Conservation (phyloP, 2,797 vertebrate species). For the Ataeniobius toweri region DNA sequence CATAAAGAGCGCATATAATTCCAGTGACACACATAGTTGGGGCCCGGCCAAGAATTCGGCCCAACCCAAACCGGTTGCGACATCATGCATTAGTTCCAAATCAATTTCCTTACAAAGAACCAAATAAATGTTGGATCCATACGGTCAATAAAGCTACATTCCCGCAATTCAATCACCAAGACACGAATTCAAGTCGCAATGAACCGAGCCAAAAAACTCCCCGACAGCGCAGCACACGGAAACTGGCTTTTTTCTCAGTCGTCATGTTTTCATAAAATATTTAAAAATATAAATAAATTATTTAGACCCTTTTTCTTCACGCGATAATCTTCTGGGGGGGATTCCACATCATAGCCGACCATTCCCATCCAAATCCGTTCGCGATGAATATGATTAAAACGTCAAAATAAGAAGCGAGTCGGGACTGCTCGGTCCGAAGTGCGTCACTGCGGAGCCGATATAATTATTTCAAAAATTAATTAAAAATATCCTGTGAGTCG, state of each 20-base stretch:
- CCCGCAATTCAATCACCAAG: conserved; percentile 83
- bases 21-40: conserved; percentile 75
- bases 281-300: conserved; percentile 92
- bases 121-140: conserved; percentile 53
- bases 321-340: conserved; percentile 67
- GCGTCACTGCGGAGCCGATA: conserved; percentile 73
- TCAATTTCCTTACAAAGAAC: conserved; percentile 53
- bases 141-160: conserved; percentile 80
- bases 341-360: conserved; percentile 86
- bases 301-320: conserved; percentile 57
- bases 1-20: conserved; percentile 66
- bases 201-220: conserved; percentile 79
- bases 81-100: conserved; percentile 67
- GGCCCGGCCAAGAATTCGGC: conserved; percentile 70
- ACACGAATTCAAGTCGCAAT: conserved; percentile 87
- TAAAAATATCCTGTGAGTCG: conserved; percentile 80
- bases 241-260: conserved; percentile 81
- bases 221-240: conserved; percentile 78
- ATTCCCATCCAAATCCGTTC: conserved; percentile 73
- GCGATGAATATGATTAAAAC: conserved; percentile 66
- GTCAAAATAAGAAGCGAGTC: conserved; percentile 65
- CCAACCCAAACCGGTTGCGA: conserved; percentile 73
- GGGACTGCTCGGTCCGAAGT: conserved; percentile 59
- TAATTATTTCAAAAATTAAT: conserved; percentile 86
- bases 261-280: conserved; percentile 98